Percentiles rank a stretch among this genome's conserved stretches.
These are phyloP conservation scores for Dryadula phaetusa DNA, from an alignment of 2,888 invertebrate genomes.

Conservation along the genomic window DNA sequence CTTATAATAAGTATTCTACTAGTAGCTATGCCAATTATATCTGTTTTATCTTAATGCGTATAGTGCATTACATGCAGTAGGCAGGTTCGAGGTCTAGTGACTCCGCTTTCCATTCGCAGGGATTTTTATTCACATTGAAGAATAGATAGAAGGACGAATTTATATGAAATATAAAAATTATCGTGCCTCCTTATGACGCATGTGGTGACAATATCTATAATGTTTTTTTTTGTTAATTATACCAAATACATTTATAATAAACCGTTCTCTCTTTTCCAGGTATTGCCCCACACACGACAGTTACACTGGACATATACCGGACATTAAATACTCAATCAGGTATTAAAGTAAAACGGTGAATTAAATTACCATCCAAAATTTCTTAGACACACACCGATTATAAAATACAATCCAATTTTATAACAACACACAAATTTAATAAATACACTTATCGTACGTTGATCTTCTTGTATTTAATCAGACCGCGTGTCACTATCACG, in stretches of 20 bases:
- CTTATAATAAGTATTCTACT: conserved; percentile 31
- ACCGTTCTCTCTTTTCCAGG: conserved; percentile 59
- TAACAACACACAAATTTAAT: background rate
- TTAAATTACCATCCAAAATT: background rate
- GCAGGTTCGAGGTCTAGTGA: background rate
- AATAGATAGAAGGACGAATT: no score
- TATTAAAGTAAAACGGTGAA: conserved; percentile 47
- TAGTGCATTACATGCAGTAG: background rate
- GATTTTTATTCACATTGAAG: background rate
- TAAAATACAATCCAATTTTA: no score
- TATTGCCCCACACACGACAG: conserved; percentile 60
- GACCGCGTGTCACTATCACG: conserved; percentile 19
- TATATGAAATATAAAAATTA: no score
- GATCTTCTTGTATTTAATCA: background rate
- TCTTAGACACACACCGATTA: background rate
- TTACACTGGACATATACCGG: conserved; percentile 53
- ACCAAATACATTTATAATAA: background rate
- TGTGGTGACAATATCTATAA: background rate
- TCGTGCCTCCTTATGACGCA: no score
- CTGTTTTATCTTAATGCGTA: background rate
- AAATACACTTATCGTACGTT: conserved; percentile 13
- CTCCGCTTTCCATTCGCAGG: background rate
- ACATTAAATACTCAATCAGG: conserved; percentile 54
- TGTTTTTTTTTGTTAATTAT: background rate
- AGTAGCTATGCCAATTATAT: conserved; percentile 15